Percentiles rank a stretch among this genome's conserved stretches.
Conservation (phyloP, 2,888 invertebrate genomes). For the Psylliodes chrysocephalus region DNA sequence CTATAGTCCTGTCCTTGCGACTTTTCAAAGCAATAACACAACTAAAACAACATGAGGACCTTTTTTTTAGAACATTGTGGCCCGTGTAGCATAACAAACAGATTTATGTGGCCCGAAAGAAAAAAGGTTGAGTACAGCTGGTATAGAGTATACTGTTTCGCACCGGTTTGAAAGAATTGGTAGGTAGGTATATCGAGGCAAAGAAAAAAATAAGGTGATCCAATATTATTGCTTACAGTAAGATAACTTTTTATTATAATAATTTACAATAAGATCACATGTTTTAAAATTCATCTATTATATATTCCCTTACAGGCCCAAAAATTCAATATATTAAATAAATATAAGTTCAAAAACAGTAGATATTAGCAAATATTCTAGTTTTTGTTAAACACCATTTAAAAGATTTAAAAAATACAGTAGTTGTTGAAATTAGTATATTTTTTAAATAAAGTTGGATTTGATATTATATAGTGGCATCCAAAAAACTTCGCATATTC, state of each 20-base stretch:
- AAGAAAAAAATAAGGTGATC: constrained; percentile 1
- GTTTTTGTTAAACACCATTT: neutral
- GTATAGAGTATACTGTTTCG: too few species aligned
- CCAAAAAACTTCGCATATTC: neutral
- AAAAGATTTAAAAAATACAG: neutral
- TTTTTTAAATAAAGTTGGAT: neutral
- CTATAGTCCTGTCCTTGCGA: too few species aligned
- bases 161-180: too few species aligned
- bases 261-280: constrained; percentile 23
- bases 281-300: neutral
- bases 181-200: too few species aligned
- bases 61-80: too few species aligned
- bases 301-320: neutral
- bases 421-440: neutral
- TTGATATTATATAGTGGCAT: neutral
- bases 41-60: too few species aligned
- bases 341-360: neutral
- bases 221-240: constrained; percentile 20
- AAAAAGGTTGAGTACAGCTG: too few species aligned
- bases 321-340: neutral
- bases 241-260: constrained; percentile 8
- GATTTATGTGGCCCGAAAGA: too few species aligned
- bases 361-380: neutral
- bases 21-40: too few species aligned
- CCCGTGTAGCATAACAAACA: too few species aligned